These are phyloP conservation scores for Silurus aristotelis DNA, from an alignment of 2,797 vertebrate species.

Conservation along the genomic window DNA sequence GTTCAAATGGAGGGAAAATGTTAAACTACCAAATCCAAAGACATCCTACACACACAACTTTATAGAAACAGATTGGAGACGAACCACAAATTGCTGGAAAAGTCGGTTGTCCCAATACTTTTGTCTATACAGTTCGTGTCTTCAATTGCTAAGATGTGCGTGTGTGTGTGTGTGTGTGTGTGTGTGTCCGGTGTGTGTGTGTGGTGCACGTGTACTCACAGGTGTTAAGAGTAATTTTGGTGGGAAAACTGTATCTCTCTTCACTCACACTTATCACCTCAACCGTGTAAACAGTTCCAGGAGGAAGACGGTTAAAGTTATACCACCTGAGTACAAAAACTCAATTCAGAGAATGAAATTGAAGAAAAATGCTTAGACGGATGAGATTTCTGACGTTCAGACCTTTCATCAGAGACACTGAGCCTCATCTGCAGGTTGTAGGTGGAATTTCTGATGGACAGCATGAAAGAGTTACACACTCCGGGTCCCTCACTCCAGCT, in stretches of 20 bases:
- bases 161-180: neutral
- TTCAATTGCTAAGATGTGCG: neutral
- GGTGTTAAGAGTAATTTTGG: constrained; percentile 69
- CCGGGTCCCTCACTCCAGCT: constrained; percentile 69
- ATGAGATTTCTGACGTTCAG: constrained; percentile 40
- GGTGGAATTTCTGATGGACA: constrained; percentile 76
- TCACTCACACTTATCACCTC: constrained; percentile 72
- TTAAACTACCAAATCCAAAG: too few relatives aligned
- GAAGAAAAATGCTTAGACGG: neutral
- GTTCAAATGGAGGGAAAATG: too few relatives aligned
- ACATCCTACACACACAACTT: too few relatives aligned
- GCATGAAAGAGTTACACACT: constrained; percentile 69
- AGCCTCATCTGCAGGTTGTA: constrained; percentile 69
- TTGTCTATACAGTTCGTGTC: neutral
- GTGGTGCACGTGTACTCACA: constrained; percentile 67
- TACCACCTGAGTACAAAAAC: constrained; percentile 67
- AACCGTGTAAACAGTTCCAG: constrained; percentile 77
- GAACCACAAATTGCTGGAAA: too few relatives aligned
- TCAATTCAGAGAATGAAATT: neutral
- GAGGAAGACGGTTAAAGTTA: constrained; percentile 73
- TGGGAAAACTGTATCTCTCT: constrained; percentile 73
- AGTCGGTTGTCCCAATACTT: too few relatives aligned
- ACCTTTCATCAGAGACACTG: constrained; percentile 70
- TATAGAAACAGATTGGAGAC: too few relatives aligned
- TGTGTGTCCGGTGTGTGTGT: neutral